Evolutionary conservation across 2,797 vertebrate genomes (phyloP).

Genomic region (Oryzias sinensis): DNA sequence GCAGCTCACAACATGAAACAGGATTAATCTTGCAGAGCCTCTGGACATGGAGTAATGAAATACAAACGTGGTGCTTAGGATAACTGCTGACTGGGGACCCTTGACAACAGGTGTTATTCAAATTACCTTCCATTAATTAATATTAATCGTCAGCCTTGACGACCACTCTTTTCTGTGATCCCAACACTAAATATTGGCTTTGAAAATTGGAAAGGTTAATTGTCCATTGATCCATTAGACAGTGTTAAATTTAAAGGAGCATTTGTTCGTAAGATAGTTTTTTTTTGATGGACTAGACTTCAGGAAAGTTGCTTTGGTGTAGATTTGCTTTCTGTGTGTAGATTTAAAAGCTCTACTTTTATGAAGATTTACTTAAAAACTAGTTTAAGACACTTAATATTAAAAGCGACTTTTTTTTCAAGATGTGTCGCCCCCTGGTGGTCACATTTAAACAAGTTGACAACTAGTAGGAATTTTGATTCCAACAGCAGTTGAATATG

Average conservation of each 20-base stretch:
- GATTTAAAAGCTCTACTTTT: too few relatives aligned
- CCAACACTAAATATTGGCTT: conserved; percentile 17
- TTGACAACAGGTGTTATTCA: conserved; percentile 65
- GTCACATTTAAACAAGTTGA: conserved; percentile 29
- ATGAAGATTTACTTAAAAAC: background rate
- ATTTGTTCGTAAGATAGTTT: background rate
- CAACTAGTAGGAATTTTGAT: background rate
- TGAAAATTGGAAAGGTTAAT: conserved; percentile 8
- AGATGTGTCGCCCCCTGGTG: conserved; percentile 71
- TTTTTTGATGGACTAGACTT: too few relatives aligned
- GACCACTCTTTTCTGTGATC: conserved; percentile 15
- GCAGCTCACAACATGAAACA: conserved; percentile 20
- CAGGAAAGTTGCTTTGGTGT: too few relatives aligned
- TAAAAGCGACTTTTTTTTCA: background rate
- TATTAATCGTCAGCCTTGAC: conserved; percentile 40
- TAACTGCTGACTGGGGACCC: conserved; percentile 53
- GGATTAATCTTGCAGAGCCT: conserved; percentile 35
- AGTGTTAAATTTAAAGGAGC: background rate
- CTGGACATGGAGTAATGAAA: conserved; percentile 41
- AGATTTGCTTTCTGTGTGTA: too few relatives aligned
- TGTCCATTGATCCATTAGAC: conserved; percentile 4
- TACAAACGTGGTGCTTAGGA: conserved; percentile 46
- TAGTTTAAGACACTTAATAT: background rate
- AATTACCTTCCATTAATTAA: conserved; percentile 57
- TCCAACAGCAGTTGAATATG: conserved; percentile 7